A percentile compares a stretch with the other conserved stretches of the same genome.
phyloP scores from a whole-genome alignment of 2,888 invertebrate genomes.

The Caenorhabditis sinica region DNA sequence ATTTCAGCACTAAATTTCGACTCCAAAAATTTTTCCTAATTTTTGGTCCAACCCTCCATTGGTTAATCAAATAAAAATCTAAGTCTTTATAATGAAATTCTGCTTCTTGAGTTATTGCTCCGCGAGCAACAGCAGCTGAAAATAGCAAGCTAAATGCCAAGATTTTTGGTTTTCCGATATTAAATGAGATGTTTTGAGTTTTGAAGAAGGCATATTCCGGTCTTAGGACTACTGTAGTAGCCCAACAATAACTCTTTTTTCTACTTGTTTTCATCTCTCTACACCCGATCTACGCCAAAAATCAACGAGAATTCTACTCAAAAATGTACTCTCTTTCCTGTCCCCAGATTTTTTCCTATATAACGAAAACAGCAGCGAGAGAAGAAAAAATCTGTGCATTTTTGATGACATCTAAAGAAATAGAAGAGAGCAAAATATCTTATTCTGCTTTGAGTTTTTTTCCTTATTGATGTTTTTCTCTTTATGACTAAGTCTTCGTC shows the following conservation, averaged over 20 bases:
- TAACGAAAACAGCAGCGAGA: not conserved
- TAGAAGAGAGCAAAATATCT: conserved; percentile 1
- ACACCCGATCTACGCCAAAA: not conserved
- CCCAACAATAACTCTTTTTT: not conserved
- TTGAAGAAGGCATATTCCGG: not conserved
- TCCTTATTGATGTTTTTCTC: not conserved
- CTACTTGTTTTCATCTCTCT: not conserved
- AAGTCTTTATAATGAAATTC: no score
- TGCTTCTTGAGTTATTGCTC: not conserved
- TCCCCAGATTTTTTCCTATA: not conserved
- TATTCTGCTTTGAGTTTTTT: not conserved
- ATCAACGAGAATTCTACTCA: conserved; percentile 12
- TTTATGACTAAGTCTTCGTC: not conserved
- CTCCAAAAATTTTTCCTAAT: no score
- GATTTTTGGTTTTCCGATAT: not conserved
- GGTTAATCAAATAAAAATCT: no score
- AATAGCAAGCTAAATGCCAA: not conserved
- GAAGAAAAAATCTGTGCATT: conserved; percentile 30
- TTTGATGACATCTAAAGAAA: conserved; percentile 34
- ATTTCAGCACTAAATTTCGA: no score
- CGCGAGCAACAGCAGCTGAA: not conserved
- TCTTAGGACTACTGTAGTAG: not conserved
- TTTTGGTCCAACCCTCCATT: no score
- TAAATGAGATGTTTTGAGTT: not conserved
- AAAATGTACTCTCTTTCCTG: not conserved